Base-by-base conservation (phyloP, 2,113 vertebrate genomes). In the Phocoena sinus region DNA sequence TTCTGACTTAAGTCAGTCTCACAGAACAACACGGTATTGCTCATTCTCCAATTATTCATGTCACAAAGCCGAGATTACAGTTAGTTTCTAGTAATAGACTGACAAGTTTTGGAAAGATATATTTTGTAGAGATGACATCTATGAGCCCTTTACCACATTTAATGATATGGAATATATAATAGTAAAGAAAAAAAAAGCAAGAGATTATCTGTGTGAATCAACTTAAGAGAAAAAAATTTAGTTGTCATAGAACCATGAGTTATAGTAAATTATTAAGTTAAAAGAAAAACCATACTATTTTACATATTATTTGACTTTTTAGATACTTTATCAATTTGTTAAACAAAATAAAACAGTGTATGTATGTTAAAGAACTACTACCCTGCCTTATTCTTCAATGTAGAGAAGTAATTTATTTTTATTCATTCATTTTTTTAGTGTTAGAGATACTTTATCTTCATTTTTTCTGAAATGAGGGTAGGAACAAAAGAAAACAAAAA, bases 391-490 rank as follows among this genome's bases (percentile, higher is more conserved):
- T 63, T 79, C 31, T 71, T 70, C 21, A 80, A 13, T 38, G 28
- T 56, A 68, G 17, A 92, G 62, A 67, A 70, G 5, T 76, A 76
- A 41, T 50, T 76, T 76, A 47, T 76, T 20, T 74, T 50, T 50
- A 50, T 33, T 76, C 7, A 76, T 47, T 76, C 20, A 18, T 47
- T 44, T 47, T 50, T 50, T 98, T 98, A 89, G 98, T 98, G 60
- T 0, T 20, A 96, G 98, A 63, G 67, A 58, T 60, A 91, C 1
- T 38, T 53, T 79, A 92, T 96, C 36, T 11, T 31, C 87, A 58
- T 76, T 94, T 85, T 97, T 89, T 28, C 98, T 99, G 90, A 96
- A 97, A 96, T 56, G 13, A 85, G 10, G 13, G 25, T 63, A 94
- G 58, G 41, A 92, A 94, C 11, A 87, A 83, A 97, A 98, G 50